Base-by-base conservation (phyloP, 2,888 invertebrate genomes). In the Cancer borealis region DNA sequence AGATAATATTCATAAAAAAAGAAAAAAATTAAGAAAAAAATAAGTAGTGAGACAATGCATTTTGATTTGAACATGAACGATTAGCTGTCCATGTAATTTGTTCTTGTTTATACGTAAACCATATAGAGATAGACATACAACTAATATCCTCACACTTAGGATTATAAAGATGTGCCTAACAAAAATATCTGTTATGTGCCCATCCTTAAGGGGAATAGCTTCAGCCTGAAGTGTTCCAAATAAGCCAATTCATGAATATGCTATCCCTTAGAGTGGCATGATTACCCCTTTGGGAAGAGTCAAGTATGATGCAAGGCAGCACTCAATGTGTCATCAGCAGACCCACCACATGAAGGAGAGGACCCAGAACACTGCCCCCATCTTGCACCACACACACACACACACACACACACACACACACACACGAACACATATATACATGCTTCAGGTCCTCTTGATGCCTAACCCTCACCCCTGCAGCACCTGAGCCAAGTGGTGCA, bases 331-430 rank as follows among this genome's bases (percentile, higher is more conserved):
- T 3, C 4, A 21, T 21, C 60, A 60, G 4, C 60, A 14, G 60
- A 21, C 10, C 8, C 60, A 21, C 4, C 60, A 54, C 4, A 21
- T 21, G 21, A 17, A 21, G 60, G 10, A 60, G 60, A 60, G 60
- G 60, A 60, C 60, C 60, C 60, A 60, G 21, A 21, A 17, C 60
- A 60, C 21, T 60, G 60, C 60, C 60, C 60, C 3, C 60, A 10
- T 60, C 0, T 60, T 60, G 60, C 60, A 60, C 17, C 60, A 89
- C 89, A 89, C n/a, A 45, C 89, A 89, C 47, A 89, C 47, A n/a
- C 46, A 46, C 47, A 45, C 47, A 45, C 47, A 45, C 47, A 89
- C n/a, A 45, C 47, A 46, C 89, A 89, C 89, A 45, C 47, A 47
- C 89, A 89, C 45, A 45, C 89, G 46, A 17, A 89, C 89, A 45